Base-by-base conservation (phyloP, 2,797 vertebrate species). In the Cuniculus paca region DNA sequence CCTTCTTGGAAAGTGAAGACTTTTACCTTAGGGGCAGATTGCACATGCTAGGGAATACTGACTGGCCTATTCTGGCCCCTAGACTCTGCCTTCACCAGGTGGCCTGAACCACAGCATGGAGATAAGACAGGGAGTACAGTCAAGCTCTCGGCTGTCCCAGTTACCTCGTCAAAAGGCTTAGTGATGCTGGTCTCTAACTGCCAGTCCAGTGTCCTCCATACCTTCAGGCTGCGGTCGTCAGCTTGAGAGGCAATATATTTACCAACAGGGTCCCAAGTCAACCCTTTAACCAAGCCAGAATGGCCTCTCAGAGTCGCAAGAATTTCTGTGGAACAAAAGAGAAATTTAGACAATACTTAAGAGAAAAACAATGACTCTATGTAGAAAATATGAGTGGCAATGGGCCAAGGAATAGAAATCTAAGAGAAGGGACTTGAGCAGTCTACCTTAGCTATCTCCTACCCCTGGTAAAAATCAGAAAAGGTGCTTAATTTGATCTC, bases 151-250 rank as follows among this genome's bases (percentile, higher is more conserved):
- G 68, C 99, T 99, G 99, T 99, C 95, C 84, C 24, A 89, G 63
- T 56, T 98, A 99, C 99, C 99, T 99, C 99, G 36, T 98, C 99
- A 97, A 99, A 99, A 42, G 99, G 99, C 96, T 99, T 99, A 91
- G 99, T 99, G 97, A 99, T 99, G 98, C 99, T 99, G 14, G 99
- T 99, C 93, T 99, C 99, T 98, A 99, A 95, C 98, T 99, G 99
- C 99, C 99, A 99, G 98, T 99, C 99, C 99, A 99, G 98, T 0
- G 99, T 99, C 95, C 99, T 98, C 99, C 99, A 99, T 91, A 99
- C 99, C 93, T 99, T 99, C 80, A 99, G 98, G 86, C 99, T 99
- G 91, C 99, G 99, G 98, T 99, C 99, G 13, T 99, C 99, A 2
- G 99, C 99, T 98, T 99, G 99, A 9, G 99, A 99, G 16, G 99